Base-by-base conservation (phyloP, 1,140 invertebrate species). In the Drosophila carrolli region DNA sequence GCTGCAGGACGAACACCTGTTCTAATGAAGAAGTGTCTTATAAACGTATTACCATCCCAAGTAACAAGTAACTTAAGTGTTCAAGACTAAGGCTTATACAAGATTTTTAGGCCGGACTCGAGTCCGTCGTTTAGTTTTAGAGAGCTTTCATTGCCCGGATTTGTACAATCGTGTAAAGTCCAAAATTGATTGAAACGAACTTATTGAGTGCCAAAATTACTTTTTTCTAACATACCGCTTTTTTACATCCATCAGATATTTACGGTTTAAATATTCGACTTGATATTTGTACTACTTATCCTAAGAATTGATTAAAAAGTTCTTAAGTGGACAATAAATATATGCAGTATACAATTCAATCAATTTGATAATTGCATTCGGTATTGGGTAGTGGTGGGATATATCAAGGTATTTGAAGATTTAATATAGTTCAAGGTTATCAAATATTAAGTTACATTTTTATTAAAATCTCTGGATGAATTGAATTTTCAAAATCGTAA, bases 251-350 rank as follows among this genome's bases (percentile, higher is more conserved):
- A 67, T 59, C 13, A 32, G 19, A 43, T 37, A 75, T 41, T 54
- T 59, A 44, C 35, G 23, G 16, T 44, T 59, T 55, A 41, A 60
- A 50, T 56, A 58, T 53, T 56, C 35, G 32, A 67, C 19, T 51
- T 11, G 48, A 59, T 44, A 51, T 43, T 57, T 68, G 60, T 77
- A 78, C 41, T 68, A 59, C 53, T 73, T 60, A 48, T 53, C 32
- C 44, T 68, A 73, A 77, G 61, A 46, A 50, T 55, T 46, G 35
- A 68, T 65, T 78, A 50, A 65, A 50, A 38, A 44, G 78, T 82
- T 86, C 70, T 72, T 67, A 51, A 76, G 65, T 76, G 75, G 75
- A 78, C 83, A 85, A 88, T 88, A 85, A 86, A 85, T 62, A 62
- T 63, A 53, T 53, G 32, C 50, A 53, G 65, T 67, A 50, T 44